A percentile compares a stretch with the other conserved stretches of the same genome.
These are phyloP conservation scores for Ophion slaviceki DNA, from an alignment of 2,888 invertebrate species.

Conservation along the genomic window DNA sequence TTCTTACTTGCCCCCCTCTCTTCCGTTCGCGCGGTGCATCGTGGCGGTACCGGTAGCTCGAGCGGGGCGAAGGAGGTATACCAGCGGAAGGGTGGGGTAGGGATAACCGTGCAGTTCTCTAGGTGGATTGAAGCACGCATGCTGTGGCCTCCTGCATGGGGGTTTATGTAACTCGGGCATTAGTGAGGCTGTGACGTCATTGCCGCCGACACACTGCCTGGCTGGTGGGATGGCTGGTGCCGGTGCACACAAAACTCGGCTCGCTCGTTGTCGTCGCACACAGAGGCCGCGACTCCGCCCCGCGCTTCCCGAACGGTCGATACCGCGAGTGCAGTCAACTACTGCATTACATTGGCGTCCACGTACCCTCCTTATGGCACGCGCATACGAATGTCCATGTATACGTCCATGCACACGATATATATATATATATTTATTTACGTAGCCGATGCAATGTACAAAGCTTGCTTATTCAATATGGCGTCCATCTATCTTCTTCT, in stretches of 20 bases:
- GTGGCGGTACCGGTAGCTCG: background rate
- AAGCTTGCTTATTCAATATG: slow-evolving; percentile 13
- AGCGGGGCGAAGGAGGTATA: slow-evolving; percentile 14
- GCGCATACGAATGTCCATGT: background rate
- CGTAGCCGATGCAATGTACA: background rate
- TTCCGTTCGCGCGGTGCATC: too few relatives aligned
- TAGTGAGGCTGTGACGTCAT: slow-evolving; percentile 78
- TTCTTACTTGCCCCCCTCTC: too few relatives aligned
- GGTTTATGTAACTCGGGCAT: slow-evolving; percentile 81
- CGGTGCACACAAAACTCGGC: slow-evolving; percentile 53
- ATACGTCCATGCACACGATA: background rate
- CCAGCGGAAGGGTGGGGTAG: background rate
- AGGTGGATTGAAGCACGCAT: slow-evolving; percentile 63
- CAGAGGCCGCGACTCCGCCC: slow-evolving; percentile 34
- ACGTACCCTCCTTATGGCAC: slow-evolving; percentile 15
- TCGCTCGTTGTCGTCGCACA: slow-evolving; percentile 8
- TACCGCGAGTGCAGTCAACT: slow-evolving; percentile 64
- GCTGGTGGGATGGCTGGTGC: slow-evolving; percentile 21
- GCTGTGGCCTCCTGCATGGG: slow-evolving; percentile 71
- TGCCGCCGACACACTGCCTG: slow-evolving; percentile 56
- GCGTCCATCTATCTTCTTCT: background rate
- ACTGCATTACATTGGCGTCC: slow-evolving; percentile 52
- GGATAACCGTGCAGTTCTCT: slow-evolving; percentile 53
- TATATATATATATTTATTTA: background rate
- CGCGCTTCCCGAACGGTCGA: slow-evolving; percentile 54